Evolutionary conservation across 2,888 invertebrate genomes (phyloP), one percentile per base, ranked within the genome.

Genomic region (Ferdinandea cuprea): DNA sequence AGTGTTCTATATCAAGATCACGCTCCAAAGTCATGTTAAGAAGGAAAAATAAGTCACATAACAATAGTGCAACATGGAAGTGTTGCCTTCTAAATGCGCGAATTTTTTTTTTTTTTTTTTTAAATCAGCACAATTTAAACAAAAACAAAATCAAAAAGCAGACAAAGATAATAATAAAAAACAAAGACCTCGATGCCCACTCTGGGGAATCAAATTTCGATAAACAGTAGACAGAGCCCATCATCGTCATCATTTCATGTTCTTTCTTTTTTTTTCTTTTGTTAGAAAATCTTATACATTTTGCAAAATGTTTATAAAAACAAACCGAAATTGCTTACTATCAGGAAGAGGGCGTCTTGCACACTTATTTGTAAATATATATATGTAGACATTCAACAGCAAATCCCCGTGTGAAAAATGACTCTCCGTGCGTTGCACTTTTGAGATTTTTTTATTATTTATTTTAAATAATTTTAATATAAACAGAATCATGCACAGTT

Each of bases 151-250:
- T 42, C 42, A 28, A 25, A 30, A 25, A 15, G 40, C 56, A 77
- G 46, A 54, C 52, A 71, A 48, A 54, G 28, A 48, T 46, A 19
- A 1, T 11, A 44, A 44, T 37, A 32, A 63, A 32, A 56, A 61
- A 44, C 59, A 76, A 59, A 68, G 56, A 66, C 72, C 52, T 59
- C 54, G 46, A 9, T 56, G 42, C 48, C 61, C 52, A 40, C 46
- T 11, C 37, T 40, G n/a, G 50, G 76, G 78, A 72, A 37, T 83
- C 78, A 73, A 37, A 73, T 83, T 83, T 83, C 83, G 68, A 63
- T 63, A 81, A 81, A 59, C 66, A 25, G 7, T 52, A 58, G 42
- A 59, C 71, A 65, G 40, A 15, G 19, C 28, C n/a, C 42, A 21
- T 25, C 19, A 54, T n/a, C 9, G 28, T 15, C 9, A 9, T 25